Base-by-base conservation (phyloP, 2,797 vertebrate genomes). In the Rhinichthys osculus region DNA sequence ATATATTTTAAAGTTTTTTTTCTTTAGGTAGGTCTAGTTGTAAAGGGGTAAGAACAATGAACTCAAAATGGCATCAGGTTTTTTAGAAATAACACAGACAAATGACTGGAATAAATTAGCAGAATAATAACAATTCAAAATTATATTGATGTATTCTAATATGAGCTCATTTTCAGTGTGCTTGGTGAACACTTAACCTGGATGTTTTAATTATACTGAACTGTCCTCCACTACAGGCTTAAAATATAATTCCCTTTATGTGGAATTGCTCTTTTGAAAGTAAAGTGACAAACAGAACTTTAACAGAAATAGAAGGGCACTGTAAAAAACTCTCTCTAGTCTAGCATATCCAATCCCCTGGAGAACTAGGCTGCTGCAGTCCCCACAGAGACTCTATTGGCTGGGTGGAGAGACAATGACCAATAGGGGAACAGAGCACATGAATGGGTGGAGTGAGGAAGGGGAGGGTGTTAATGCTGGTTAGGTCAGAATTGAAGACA, bases 321-420 rank as follows among this genome's bases (percentile, higher is more conserved):
- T 71, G 71, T 70, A 93, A 93, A 93, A 92, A 71, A 6, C 91
- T 91, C 93, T 94, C 92, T 27, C 27, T 27, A n/a, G n/a, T n/a
- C n/a, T 88, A 93, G 94, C 91, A 77, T 94, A 94, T 94, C 92
- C 92, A 95, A 93, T 93, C 92, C 93, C 91, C 93, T 92, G 90
- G 93, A 95, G 93, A 93, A 91, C 90, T 92, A 91, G 90, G 86
- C 93, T 95, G 93, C 94, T 95, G 94, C 92, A 95, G 93, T 93
- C 94, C 94, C 93, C 93, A 93, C 91, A 90, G 95, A 95, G 92
- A 94, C 91, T 94, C 92, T 88, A 83, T 92, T 88, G 92, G 92
- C 94, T 92, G 94, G 93, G 93, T 94, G 93, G 93, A 93, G 93
- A 94, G 91, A 92, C 85, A 86, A 88, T 92, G 93, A 94, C 94